phyloP scores from a whole-genome alignment of 2,888 invertebrate species.

The Autographa gamma region DNA sequence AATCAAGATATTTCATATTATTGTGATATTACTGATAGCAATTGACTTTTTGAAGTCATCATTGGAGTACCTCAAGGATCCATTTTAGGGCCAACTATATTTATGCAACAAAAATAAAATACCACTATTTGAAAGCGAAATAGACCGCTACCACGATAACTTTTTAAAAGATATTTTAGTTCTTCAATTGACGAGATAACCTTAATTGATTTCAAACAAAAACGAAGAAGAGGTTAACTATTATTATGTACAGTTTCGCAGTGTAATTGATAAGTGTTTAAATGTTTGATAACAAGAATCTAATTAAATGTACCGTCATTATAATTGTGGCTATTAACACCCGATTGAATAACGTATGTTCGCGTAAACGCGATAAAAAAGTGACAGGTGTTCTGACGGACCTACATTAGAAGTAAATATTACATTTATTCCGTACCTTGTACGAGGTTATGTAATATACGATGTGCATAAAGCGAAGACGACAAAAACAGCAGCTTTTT shows the following conservation, averaged over 20 bases:
- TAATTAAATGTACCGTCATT: not conserved
- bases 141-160: not conserved
- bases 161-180: not conserved
- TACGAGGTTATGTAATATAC: not conserved
- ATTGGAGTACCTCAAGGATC: constrained; percentile 1
- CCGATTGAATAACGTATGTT: not conserved
- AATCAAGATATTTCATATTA: not conserved
- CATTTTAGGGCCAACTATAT: not conserved
- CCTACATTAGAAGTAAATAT: not conserved
- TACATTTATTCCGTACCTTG: not conserved
- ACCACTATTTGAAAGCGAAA: not conserved
- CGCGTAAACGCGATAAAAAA: not conserved
- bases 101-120: not conserved
- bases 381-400: not conserved
- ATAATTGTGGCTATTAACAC: not conserved
- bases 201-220: not conserved
- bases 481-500: not conserved
- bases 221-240: not conserved
- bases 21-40: not conserved
- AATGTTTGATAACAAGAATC: not conserved
- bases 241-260: not conserved
- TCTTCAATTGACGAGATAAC: not conserved
- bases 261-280: not conserved
- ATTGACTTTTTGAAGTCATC: not conserved
- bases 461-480: not conserved